Conservation (phyloP, 1,140 invertebrate species). For the Drosophila nasuta region DNA sequence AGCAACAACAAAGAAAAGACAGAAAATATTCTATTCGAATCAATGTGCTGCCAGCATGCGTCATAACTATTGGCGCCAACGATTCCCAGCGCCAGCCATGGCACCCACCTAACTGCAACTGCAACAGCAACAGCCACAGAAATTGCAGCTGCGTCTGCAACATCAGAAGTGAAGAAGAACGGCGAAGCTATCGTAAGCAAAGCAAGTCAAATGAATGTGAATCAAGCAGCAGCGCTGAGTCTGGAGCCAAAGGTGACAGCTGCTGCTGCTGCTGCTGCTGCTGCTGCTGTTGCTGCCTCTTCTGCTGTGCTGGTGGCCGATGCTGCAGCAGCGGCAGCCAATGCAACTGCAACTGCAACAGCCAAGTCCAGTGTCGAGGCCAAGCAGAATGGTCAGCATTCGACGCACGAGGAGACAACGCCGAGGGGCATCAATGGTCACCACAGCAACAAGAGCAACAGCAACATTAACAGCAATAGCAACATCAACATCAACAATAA, state of each 20-base stretch:
- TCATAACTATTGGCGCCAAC: slow-evolving; percentile 44
- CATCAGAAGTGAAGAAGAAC: slow-evolving; percentile 14
- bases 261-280: slow-evolving; percentile 35
- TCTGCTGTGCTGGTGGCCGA: too few relatives aligned
- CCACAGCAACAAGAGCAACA: slow-evolving; percentile 6
- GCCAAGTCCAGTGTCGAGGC: slow-evolving; percentile 17
- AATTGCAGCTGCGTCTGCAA: slow-evolving; percentile 20
- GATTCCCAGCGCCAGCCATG: slow-evolving; percentile 41
- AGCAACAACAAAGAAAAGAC: background rate
- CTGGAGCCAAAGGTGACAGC: slow-evolving; percentile 41
- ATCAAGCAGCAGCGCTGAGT: slow-evolving; percentile 38
- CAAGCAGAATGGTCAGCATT: slow-evolving; percentile 45
- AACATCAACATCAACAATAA: slow-evolving; percentile 18
- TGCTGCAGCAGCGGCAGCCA: slow-evolving; percentile 13
- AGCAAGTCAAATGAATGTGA: slow-evolving; percentile 47
- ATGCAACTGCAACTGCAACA: slow-evolving; percentile 10
- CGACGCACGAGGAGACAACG: slow-evolving; percentile 29
- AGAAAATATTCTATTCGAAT: background rate
- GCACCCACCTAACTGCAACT: slow-evolving; percentile 53
- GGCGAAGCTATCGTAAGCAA: slow-evolving; percentile 1
- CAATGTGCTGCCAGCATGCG: slow-evolving; percentile 36
- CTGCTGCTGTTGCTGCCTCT: too few relatives aligned
- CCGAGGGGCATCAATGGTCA: slow-evolving; percentile 38
- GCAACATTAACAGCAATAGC: slow-evolving; percentile 6
- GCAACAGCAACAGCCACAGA: slow-evolving; percentile 42